Evolutionary conservation across 2,888 invertebrate genomes (phyloP).

Genomic region (Drosophila birchii): DNA sequence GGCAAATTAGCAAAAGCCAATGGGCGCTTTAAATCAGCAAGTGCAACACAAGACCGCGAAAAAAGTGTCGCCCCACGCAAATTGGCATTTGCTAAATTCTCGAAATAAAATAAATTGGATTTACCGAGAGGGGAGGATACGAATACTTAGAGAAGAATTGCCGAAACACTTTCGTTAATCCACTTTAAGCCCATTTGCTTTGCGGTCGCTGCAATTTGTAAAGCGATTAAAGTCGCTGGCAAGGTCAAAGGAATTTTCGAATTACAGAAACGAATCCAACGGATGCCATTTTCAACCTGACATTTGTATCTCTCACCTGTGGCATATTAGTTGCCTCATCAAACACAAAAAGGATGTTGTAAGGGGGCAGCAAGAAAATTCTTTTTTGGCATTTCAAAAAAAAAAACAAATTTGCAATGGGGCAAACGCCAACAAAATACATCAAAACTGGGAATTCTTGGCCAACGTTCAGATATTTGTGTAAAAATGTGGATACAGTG

Average conservation of each 20-base stretch:
- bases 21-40: constrained; percentile 69
- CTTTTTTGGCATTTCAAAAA: constrained; percentile 15
- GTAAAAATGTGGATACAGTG: constrained; percentile 22
- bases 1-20: constrained; percentile 70
- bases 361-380: constrained; percentile 14
- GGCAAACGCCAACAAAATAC: constrained; percentile 64
- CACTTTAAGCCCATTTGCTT: constrained; percentile 61
- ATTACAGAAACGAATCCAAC: not conserved
- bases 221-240: constrained; percentile 39
- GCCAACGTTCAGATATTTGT: constrained; percentile 59
- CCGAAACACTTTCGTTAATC: constrained; percentile 76
- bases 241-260: constrained; percentile 33
- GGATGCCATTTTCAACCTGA: constrained; percentile 56
- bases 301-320: constrained; percentile 6
- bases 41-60: constrained; percentile 28
- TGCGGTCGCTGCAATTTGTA: constrained; percentile 35
- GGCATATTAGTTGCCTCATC: constrained; percentile 14
- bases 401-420: constrained; percentile 38
- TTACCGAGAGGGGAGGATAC: constrained; percentile 35
- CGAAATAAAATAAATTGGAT: constrained; percentile 74
- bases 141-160: constrained; percentile 2
- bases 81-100: constrained; percentile 51
- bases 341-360: not conserved
- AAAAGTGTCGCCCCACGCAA: constrained; percentile 43
- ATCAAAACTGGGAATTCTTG: constrained; percentile 74